These are phyloP conservation scores for Thera obeliscata DNA, from an alignment of 2,888 invertebrate species.

Conservation along the genomic window DNA sequence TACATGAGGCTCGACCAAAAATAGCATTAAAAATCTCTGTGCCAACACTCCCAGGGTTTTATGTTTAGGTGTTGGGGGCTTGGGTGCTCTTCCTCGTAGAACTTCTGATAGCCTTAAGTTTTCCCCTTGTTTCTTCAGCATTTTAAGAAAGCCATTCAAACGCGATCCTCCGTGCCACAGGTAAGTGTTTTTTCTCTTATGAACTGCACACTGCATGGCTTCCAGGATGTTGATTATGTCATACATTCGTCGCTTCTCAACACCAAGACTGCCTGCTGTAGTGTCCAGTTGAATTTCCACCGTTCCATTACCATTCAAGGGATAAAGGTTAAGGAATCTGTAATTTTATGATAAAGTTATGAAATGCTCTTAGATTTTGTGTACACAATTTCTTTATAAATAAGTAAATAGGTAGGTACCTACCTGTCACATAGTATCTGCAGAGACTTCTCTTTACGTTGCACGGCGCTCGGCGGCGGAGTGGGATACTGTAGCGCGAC, in stretches of 20 bases:
- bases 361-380: background rate
- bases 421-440: constrained; percentile 86
- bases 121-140: constrained; percentile 85
- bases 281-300: constrained; percentile 86
- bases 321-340: constrained; percentile 84
- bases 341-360: constrained; percentile 25
- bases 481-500: constrained; percentile 84
- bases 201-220: constrained; percentile 88
- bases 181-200: constrained; percentile 87
- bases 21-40: constrained; percentile 89
- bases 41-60: constrained; percentile 88
- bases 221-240: constrained; percentile 90
- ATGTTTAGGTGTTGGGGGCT: constrained; percentile 83
- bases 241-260: constrained; percentile 88
- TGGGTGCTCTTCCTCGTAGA: constrained; percentile 76
- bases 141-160: constrained; percentile 84
- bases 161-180: constrained; percentile 88
- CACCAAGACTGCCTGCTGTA: constrained; percentile 85
- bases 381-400: background rate
- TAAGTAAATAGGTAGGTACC: constrained; percentile 30
- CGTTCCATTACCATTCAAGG: constrained; percentile 77
- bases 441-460: constrained; percentile 85
- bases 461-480: constrained; percentile 78
- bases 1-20: constrained; percentile 87
- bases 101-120: constrained; percentile 80